Base-by-base conservation (phyloP, 2,113 vertebrate genomes). In the Pseudorasbora parva region DNA sequence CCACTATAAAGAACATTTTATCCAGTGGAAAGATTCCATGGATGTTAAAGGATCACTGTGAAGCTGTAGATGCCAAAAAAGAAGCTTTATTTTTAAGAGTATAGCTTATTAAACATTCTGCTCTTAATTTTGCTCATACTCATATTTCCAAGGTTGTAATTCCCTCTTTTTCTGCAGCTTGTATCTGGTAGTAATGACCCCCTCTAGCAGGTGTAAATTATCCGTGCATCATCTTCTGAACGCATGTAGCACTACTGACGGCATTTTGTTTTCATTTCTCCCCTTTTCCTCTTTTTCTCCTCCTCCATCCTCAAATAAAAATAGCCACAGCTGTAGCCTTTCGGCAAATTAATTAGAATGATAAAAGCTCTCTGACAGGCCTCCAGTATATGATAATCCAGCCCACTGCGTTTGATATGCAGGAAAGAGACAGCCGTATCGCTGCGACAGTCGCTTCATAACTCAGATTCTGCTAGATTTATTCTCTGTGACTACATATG, bases 351-450 rank as follows among this genome's bases (percentile, higher is more conserved):
- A 56, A 83, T 83, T 49, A 54, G 45, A 74, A 66, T 10, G 17
- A 75, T 62, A 49, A 78, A 73, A 64, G 81, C 81, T 75, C 41
- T 82, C 23, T n/a, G 81, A 75, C 75, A 78, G 75, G 75, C 33
- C n/a, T 75, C 19, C 27, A 64, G 37, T 47, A 33, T 47, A 33
- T 82, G 54, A 27, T 72, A 51, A 51, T 82, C 17, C 71, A 64
- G 43, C 43, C 30, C 45, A n/a, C 43, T 66, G 57, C 11, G 7
- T 51, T 66, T 69, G 62, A 81, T 66, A 23, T 69, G 27, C 79
- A 81, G 49, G 12, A 56, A 76, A n/a, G 19, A 25, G 75, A 60
- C 56, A 25, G 72, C 8, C 7, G 45, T 74, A 51, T 8, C 27
- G 33, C 54, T 78, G 54, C 33, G 14, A 51, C 45, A 11, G 47